Base-by-base conservation (phyloP, 1,140 invertebrate genomes). In the Drosophila ercepeae region DNA sequence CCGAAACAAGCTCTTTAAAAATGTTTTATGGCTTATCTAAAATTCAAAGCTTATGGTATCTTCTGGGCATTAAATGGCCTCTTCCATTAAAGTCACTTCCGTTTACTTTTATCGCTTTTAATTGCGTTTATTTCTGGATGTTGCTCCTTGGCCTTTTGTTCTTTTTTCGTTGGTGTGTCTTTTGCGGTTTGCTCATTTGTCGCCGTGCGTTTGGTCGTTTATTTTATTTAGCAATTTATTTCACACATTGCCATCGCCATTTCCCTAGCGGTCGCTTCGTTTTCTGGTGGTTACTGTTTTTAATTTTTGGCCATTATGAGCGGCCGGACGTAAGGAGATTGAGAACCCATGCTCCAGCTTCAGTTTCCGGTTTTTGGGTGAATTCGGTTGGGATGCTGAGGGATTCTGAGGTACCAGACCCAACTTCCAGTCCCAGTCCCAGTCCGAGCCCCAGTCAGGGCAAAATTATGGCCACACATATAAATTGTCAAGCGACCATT, bases 151-250 rank as follows among this genome's bases (percentile, higher is more conserved):
- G 65, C 16, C 27, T 68, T 72, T 81, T 63, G 9, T 32, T 69
- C 48, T 59, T 59, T 69, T 16, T 8, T 46, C 16, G 7, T n/a
- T n/a, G n/a, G n/a, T n/a, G n/a, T n/a, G 53, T 32, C 27, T 3
- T 25, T 51, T 18, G 58, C 55, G 68, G 61, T 52, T 60, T 54
- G 23, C 77, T 82, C 82, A 81, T 82, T 88, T 88, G 81, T 88
- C 73, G 73, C 68, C 69, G 76, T 74, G 76, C 86, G 71, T 63
- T 65, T 39, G 82, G 57, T 88, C 83, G 83, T 89, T 88, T 82
- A 77, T 88, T 88, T 88, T 88, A 82, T 88, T 88, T 88, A 78
- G 82, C 78, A 88, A 88, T 88, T 88, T 88, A 88, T 88, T 78
- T 88, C 77, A 84, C 81, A 84, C 79, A 83, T 81, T 73, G 60